Evolutionary conservation across 2,113 vertebrate species (phyloP).

Genomic region (Bos indicus): DNA sequence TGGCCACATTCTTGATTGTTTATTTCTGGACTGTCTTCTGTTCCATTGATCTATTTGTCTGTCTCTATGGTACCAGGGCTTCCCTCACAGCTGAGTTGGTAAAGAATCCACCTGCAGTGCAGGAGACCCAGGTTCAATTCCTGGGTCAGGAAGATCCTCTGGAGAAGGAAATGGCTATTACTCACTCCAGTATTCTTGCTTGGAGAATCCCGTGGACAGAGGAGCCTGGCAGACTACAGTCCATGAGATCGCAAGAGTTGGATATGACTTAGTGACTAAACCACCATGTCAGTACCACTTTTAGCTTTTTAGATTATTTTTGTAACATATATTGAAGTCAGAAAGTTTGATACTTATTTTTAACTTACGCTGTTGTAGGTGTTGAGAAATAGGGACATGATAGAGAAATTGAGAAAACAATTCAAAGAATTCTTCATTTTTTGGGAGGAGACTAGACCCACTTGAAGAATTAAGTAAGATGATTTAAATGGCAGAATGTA

Average conservation of each 20-base stretch:
- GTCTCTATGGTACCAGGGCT: neutral
- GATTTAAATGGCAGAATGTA: conserved; percentile 10
- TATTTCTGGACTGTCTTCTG: neutral
- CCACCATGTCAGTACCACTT: neutral
- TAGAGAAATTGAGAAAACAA: neutral
- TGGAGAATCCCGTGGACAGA: neutral
- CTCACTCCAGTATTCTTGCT: neutral
- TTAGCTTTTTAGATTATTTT: neutral
- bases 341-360: neutral
- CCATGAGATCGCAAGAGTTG: neutral
- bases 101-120: neutral
- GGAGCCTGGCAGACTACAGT: neutral
- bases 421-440: neutral
- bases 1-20: neutral
- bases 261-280: neutral
- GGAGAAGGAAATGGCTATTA: neutral
- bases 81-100: neutral
- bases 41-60: neutral
- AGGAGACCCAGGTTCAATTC: neutral
- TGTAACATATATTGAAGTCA: neutral
- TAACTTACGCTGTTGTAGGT: neutral
- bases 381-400: neutral
- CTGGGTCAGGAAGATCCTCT: neutral
- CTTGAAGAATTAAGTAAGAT: neutral
- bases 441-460: neutral